Conservation (phyloP, 1,140 invertebrate species). For the Bemisia tabaci region DNA sequence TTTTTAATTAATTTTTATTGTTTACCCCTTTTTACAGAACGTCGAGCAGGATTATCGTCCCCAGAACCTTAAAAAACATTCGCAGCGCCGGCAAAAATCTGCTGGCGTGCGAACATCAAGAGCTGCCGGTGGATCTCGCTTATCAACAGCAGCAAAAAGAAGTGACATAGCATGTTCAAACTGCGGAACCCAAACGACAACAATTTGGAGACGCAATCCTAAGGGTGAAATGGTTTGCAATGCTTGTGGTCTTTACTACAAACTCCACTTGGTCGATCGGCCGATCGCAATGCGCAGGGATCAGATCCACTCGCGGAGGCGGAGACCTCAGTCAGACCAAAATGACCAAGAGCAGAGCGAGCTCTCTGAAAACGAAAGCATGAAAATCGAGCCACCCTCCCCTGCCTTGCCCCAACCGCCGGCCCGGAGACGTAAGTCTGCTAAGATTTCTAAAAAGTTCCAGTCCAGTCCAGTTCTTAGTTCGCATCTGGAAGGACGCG, state of each 20-base stretch:
- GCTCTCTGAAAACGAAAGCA: slow-evolving; percentile 28
- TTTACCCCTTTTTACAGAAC: not conserved
- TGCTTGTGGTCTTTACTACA: slow-evolving; percentile 86
- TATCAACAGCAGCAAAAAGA: slow-evolving; percentile 29
- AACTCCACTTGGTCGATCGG: slow-evolving; percentile 77
- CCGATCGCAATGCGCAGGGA: slow-evolving; percentile 92
- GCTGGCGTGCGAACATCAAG: slow-evolving; percentile 1
- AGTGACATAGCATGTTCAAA: slow-evolving; percentile 65
- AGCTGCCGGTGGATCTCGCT: slow-evolving; percentile 2
- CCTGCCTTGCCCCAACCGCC: too few species aligned
- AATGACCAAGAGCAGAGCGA: slow-evolving; percentile 26
- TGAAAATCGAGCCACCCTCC: slow-evolving; percentile 29
- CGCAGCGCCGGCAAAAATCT: not conserved
- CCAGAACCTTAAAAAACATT: not conserved
- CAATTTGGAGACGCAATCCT: slow-evolving; percentile 80
- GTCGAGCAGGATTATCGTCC: not conserved
- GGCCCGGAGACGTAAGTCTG: slow-evolving; percentile 11
- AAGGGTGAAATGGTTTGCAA: slow-evolving; percentile 89
- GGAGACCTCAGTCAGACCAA: slow-evolving; percentile 51
- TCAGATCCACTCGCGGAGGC: slow-evolving; percentile 87
- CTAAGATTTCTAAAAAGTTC: too few species aligned
- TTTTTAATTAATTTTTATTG: not conserved
- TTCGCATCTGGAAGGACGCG: too few species aligned
- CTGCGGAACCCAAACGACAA: slow-evolving; percentile 78
- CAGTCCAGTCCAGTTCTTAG: too few species aligned